Evolutionary conservation across 2,888 invertebrate species (phyloP).

Genomic region (Phrixothrix hirtus): DNA sequence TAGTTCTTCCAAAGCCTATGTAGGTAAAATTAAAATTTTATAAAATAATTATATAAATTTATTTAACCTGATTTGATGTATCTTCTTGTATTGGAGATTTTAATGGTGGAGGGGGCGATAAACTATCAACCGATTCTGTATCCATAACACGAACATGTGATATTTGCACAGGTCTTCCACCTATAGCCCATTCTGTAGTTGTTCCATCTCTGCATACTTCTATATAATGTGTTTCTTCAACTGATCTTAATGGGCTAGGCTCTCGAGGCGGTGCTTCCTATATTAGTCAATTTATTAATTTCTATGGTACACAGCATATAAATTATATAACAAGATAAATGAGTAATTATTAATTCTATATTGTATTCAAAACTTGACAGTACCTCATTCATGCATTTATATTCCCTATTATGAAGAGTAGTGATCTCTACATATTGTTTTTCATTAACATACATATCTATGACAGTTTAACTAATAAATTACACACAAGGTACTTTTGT

Average conservation of each 20-base stretch:
- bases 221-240: constrained; percentile 55
- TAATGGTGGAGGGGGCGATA: constrained; percentile 60
- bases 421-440: too few species aligned
- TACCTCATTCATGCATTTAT: too few species aligned
- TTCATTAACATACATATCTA: too few species aligned
- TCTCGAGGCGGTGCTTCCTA: constrained; percentile 5
- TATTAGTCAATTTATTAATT: not conserved
- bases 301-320: too few species aligned
- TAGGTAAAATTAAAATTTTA: not conserved
- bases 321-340: too few species aligned
- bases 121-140: constrained; percentile 62
- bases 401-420: too few species aligned
- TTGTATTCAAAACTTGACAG: too few species aligned
- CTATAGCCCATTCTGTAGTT: constrained; percentile 65
- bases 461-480: too few species aligned
- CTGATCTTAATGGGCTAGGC: constrained; percentile 35
- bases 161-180: constrained; percentile 60
- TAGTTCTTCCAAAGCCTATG: constrained; percentile 76
- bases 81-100: constrained; percentile 33
- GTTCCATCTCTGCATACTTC: constrained; percentile 65
- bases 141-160: constrained; percentile 52
- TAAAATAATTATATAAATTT: not conserved
- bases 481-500: too few species aligned
- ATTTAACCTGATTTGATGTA: constrained; percentile 24
- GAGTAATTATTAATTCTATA: too few species aligned